These are phyloP conservation scores for Podiceps cristatus DNA, from an alignment of 2,113 vertebrate genomes.

Conservation along the genomic window DNA sequence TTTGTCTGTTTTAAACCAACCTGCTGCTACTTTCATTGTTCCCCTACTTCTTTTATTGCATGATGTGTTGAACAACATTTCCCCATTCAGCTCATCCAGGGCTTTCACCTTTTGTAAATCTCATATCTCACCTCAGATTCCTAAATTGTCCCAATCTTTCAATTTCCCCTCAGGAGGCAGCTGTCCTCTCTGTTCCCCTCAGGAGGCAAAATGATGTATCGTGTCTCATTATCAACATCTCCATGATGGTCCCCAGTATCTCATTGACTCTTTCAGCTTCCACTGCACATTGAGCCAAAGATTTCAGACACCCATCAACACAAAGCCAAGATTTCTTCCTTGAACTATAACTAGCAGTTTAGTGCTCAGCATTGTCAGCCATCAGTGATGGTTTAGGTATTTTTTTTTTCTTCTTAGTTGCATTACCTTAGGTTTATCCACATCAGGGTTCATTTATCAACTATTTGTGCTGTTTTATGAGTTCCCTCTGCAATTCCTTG, in stretches of 20 bases:
- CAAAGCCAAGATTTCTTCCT: background rate
- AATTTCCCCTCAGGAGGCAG: background rate
- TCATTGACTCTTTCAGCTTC: background rate
- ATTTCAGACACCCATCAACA: background rate
- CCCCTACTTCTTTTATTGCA: background rate
- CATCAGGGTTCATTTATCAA: fast-evolving
- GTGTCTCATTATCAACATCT: background rate
- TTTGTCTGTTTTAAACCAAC: background rate
- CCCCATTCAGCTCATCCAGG: background rate
- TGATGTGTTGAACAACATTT: background rate
- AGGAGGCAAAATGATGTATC: background rate
- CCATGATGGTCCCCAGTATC: background rate
- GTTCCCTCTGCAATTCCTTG: background rate
- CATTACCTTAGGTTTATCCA: background rate
- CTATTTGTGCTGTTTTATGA: background rate
- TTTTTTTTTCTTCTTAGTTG: background rate
- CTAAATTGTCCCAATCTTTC: background rate
- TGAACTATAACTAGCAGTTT: background rate
- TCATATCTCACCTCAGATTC: background rate
- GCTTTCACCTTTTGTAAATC: background rate
- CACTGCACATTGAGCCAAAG: background rate
- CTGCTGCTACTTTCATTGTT: background rate
- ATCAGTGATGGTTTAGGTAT: background rate
- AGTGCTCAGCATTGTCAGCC: background rate
- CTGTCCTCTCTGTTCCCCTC: too few relatives aligned